Percentiles rank a stretch among this genome's conserved stretches.
These are phyloP conservation scores for Acanthopagrus latus DNA, from an alignment of 2,797 vertebrate species.

Conservation along the genomic window DNA sequence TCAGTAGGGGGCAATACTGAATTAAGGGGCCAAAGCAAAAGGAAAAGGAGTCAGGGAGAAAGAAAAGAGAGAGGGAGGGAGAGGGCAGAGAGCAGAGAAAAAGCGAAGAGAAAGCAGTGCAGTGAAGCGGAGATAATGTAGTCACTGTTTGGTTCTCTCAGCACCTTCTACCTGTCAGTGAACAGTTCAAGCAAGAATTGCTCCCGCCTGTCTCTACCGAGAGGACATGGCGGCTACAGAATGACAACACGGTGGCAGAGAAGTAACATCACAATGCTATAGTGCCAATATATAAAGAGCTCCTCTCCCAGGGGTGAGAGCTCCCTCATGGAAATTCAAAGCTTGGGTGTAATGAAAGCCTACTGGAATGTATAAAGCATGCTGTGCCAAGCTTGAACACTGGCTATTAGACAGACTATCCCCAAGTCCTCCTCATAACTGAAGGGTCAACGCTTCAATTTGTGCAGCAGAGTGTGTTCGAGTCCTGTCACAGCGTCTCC, in stretches of 20 bases:
- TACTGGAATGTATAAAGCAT: constrained; percentile 33
- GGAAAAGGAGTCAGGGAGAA: constrained; percentile 28
- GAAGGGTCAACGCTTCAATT: constrained; percentile 36
- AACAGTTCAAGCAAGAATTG: constrained; percentile 58
- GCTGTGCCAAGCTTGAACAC: constrained; percentile 35
- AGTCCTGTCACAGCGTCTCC: constrained; percentile 10
- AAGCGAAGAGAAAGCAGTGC: constrained; percentile 54
- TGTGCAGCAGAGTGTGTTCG: constrained; percentile 13
- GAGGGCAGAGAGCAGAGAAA: constrained; percentile 49
- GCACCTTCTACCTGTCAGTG: constrained; percentile 78
- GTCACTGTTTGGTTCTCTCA: constrained; percentile 66
- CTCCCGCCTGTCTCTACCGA: constrained; percentile 66
- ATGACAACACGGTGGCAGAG: constrained; percentile 48
- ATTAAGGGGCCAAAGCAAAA: constrained; percentile 30
- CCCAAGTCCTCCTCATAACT: constrained; percentile 8
- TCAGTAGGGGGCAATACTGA: constrained; percentile 35
- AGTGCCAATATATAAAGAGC: constrained; percentile 38
- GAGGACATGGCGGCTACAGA: constrained; percentile 63
- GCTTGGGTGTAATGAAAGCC: constrained; percentile 38
- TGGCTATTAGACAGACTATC: constrained; percentile 30
- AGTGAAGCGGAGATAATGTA: constrained; percentile 75
- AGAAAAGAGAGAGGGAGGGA: constrained; percentile 12
- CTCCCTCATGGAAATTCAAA: constrained; percentile 31
- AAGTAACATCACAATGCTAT: constrained; percentile 55
- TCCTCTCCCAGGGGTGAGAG: constrained; percentile 19